These are phyloP conservation scores for Mercenaria mercenaria DNA, from an alignment of 1,140 invertebrate species.

Conservation along the genomic window DNA sequence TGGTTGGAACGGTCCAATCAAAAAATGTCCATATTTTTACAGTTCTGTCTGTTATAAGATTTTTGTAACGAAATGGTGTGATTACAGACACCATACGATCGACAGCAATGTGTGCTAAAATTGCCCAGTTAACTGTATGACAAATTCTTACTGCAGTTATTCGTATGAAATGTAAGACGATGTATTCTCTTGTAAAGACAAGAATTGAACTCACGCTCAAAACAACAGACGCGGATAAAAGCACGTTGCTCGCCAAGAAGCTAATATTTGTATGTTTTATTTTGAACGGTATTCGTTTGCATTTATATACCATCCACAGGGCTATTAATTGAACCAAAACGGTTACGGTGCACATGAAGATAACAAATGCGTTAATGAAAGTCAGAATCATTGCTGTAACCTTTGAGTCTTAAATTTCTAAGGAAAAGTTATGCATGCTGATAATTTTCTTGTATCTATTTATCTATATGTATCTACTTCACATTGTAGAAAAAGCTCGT, in stretches of 20 bases:
- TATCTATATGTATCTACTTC: too few species aligned
- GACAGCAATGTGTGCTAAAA: neutral
- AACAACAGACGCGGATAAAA: neutral
- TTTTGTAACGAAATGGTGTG: neutral
- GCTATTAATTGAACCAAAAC: neutral
- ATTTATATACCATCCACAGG: neutral
- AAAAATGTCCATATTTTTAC: neutral
- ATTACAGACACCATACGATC: neutral
- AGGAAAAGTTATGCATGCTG: too few species aligned
- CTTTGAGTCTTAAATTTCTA: too few species aligned
- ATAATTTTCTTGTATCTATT: too few species aligned
- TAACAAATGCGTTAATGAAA: neutral
- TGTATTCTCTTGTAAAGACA: neutral
- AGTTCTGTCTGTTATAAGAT: neutral
- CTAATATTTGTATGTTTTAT: neutral
- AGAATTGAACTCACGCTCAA: neutral
- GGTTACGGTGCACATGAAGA: neutral
- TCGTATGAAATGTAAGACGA: neutral
- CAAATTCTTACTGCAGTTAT: neutral
- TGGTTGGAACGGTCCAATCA: neutral
- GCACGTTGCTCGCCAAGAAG: neutral
- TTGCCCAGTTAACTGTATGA: neutral
- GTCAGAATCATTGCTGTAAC: too few species aligned
- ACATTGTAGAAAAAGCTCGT: too few species aligned
- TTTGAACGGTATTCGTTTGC: neutral